Evolutionary conservation across 2,797 vertebrate genomes (phyloP).

Genomic region (Megaceryle alcyon): DNA sequence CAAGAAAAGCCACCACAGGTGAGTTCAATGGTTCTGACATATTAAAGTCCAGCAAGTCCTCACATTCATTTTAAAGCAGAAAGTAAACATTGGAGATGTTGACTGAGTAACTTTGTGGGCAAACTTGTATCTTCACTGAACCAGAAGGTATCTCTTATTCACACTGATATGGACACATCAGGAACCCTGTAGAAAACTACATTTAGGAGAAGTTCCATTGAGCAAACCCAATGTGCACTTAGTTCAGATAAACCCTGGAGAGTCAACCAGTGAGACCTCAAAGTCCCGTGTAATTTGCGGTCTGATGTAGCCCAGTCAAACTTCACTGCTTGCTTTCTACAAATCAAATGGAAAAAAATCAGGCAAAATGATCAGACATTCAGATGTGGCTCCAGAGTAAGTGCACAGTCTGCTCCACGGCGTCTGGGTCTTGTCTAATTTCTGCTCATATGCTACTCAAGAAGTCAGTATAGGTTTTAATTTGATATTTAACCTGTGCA

Average conservation of each 20-base stretch:
- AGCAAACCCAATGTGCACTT: conserved; percentile 54
- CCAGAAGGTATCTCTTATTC: conserved; percentile 61
- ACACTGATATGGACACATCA: conserved; percentile 60
- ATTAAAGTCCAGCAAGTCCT: not conserved
- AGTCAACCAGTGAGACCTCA: conserved; percentile 41
- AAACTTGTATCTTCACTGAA: conserved; percentile 58
- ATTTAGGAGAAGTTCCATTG: conserved; percentile 51
- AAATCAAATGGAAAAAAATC: conserved; percentile 42
- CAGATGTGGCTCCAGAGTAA: not conserved
- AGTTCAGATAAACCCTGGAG: conserved; percentile 50
- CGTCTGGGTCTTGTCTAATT: not conserved
- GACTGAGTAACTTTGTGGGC: conserved; percentile 19
- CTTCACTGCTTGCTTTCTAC: not conserved
- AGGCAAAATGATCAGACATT: not conserved
- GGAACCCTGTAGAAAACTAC: conserved; percentile 17
- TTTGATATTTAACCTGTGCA: not conserved
- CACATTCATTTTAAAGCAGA: not conserved
- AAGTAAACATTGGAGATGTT: not conserved
- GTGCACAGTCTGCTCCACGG: not conserved
- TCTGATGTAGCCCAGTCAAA: conserved; percentile 49
- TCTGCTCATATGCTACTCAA: not conserved
- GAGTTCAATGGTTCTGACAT: not conserved
- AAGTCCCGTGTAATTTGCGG: conserved; percentile 19
- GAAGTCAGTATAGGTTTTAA: not conserved
- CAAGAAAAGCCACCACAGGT: not conserved